Conservation (phyloP, 2,113 vertebrate genomes). For the Nothobranchius furzeri region DNA sequence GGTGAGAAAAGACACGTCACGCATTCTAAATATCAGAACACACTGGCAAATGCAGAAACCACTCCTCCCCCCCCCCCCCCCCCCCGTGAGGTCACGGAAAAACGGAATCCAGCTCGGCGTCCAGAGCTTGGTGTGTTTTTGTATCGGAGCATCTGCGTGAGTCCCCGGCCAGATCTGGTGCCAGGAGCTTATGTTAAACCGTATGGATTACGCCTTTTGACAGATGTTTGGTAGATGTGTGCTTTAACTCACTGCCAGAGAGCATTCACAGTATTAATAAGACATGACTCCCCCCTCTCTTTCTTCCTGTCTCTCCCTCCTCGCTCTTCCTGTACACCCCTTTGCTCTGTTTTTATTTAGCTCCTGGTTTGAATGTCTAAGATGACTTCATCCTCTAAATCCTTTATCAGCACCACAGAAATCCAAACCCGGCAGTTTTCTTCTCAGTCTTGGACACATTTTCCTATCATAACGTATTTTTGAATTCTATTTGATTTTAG, state of each 20-base stretch:
- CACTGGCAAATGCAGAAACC: slow-evolving; percentile 21
- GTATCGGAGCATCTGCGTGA: slow-evolving; percentile 50
- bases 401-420: slow-evolving; percentile 65
- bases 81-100: slow-evolving; percentile 34
- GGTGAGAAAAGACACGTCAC: slow-evolving; percentile 77
- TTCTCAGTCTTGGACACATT: slow-evolving; percentile 29
- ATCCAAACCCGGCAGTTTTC: slow-evolving; percentile 46
- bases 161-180: slow-evolving; percentile 45
- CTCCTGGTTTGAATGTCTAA: slow-evolving; percentile 46
- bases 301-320: slow-evolving; percentile 52
- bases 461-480: slow-evolving; percentile 16
- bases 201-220: slow-evolving; percentile 79
- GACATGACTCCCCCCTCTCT: slow-evolving; percentile 62
- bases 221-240: slow-evolving; percentile 77
- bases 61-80: slow-evolving; percentile 15
- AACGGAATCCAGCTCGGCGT: slow-evolving; percentile 30
- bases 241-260: slow-evolving; percentile 68
- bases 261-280: slow-evolving; percentile 70
- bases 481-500: slow-evolving; percentile 28
- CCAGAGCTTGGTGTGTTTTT: slow-evolving; percentile 34
- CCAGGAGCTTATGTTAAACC: slow-evolving; percentile 77
- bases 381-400: slow-evolving; percentile 53
- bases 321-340: slow-evolving; percentile 9
- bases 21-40: slow-evolving; percentile 38
- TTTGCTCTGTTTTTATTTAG: slow-evolving; percentile 22